Evolutionary conservation across 2,888 invertebrate genomes (phyloP).

Genomic region (Asteroscopus sphinx): DNA sequence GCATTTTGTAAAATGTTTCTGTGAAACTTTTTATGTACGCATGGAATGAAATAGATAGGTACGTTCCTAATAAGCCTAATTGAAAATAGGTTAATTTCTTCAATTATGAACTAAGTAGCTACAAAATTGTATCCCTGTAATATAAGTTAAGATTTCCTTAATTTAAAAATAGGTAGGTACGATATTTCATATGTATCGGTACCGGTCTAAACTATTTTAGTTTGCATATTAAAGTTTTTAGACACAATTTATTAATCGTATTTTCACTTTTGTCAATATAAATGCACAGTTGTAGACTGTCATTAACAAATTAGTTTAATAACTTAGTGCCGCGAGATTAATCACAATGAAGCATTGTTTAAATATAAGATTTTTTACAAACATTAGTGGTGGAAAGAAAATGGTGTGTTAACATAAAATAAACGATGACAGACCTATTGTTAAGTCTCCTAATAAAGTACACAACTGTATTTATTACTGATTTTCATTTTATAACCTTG

Average conservation of each 20-base stretch:
- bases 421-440: slow-evolving; percentile 81
- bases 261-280: slow-evolving; percentile 42
- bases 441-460: slow-evolving; percentile 88
- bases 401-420: slow-evolving; percentile 80
- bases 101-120: slow-evolving; percentile 36
- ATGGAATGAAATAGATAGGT: slow-evolving; percentile 41
- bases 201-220: slow-evolving; percentile 44
- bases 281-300: slow-evolving; percentile 63
- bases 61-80: slow-evolving; percentile 58
- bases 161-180: slow-evolving; percentile 58
- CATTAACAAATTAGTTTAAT: slow-evolving; percentile 57
- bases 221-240: slow-evolving; percentile 27
- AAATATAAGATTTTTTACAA: slow-evolving; percentile 80
- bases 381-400: slow-evolving; percentile 77
- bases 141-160: slow-evolving; percentile 43
- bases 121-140: slow-evolving; percentile 42
- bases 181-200: slow-evolving; percentile 44
- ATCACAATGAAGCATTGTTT: slow-evolving; percentile 60
- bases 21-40: slow-evolving; percentile 25
- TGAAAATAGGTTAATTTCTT: slow-evolving; percentile 25
- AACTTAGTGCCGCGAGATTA: slow-evolving; percentile 62
- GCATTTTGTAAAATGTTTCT: slow-evolving; percentile 44
- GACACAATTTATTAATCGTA: slow-evolving; percentile 35
- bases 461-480: slow-evolving; percentile 78
- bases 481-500: slow-evolving; percentile 55